Percentiles rank a stretch among this genome's conserved stretches.
phyloP scores from a whole-genome alignment of 2,797 vertebrate genomes.

The Hemitrygon akajei region DNA sequence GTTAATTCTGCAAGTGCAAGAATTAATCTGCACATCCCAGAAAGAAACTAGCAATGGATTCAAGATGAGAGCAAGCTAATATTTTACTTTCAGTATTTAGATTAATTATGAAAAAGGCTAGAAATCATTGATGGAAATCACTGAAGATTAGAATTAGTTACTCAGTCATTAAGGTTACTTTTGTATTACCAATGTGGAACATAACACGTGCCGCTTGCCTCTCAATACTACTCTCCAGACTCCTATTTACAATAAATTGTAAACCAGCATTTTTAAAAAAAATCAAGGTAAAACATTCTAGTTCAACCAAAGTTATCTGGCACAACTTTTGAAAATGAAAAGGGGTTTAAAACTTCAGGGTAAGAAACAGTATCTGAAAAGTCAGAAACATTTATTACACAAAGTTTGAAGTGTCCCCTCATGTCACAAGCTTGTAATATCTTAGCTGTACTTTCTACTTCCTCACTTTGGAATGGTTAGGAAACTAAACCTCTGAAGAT shows the following conservation, averaged over 20 bases:
- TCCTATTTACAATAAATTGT: neutral
- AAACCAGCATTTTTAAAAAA: neutral
- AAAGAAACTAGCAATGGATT: too few relatives aligned
- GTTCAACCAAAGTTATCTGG: neutral
- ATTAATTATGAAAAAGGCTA: neutral
- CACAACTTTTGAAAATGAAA: neutral
- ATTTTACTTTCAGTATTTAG: too few relatives aligned
- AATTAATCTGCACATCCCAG: too few relatives aligned
- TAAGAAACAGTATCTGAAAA: neutral
- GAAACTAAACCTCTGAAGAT: conserved; percentile 13
- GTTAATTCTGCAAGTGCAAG: too few relatives aligned
- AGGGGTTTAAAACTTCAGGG: neutral
- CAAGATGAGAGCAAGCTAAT: too few relatives aligned
- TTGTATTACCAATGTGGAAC: neutral
- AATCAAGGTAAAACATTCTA: neutral
- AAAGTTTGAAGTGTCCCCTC: conserved; percentile 16
- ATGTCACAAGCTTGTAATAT: conserved; percentile 9
- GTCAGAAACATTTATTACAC: conserved; percentile 18
- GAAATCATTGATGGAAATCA: too few relatives aligned
- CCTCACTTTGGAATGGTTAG: conserved; percentile 4
- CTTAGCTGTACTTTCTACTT: conserved; percentile 20
- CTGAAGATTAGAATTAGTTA: neutral
- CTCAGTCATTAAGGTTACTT: too few relatives aligned
- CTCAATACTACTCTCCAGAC: neutral
- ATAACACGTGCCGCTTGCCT: neutral